Evolutionary conservation across 2,113 vertebrate species (phyloP), one percentile per base, ranked within the genome.

Genomic region (Jacana jacana): DNA sequence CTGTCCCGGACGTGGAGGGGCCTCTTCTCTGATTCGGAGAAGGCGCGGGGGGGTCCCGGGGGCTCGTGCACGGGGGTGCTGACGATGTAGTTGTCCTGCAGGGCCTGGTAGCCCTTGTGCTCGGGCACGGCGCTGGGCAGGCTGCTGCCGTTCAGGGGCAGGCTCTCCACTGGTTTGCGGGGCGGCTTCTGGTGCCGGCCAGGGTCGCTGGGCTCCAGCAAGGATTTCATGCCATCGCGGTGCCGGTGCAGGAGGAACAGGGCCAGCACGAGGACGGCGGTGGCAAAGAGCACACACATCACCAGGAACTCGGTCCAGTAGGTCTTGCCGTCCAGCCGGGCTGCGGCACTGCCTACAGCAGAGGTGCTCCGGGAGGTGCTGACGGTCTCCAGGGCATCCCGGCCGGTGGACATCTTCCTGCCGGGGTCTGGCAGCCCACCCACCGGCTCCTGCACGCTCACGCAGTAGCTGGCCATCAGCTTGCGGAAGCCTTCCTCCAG

Each of bases 281-380:
- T 87, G 1, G 91, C 98, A 1, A 99, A 98, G 30, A 99, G 98
- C 16, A 97, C 88, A 0, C 98, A 99, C 96, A 99, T 99, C 76
- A 99, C 98, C 52, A 99, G 97, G 93, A 99, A 98, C 97, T 99
- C 99, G 0, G 98, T 99, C 99, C 99, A 99, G 97, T 99, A 99
- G 44, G 98, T 99, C 96, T 98, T 99, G 69, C 98, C 98, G 1
- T 98, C 98, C 96, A 98, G 97, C 87, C 95, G 98, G 2, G 98
- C 97, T 0, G 96, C 97, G 6, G 94, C 91, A 1, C 78, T 92
- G 66, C 95, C 84, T 48, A 71, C 95, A 0, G 97, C 98, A 0
- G 98, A 97, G 0, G 98, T 97, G 28, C 98, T 98, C 24, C 96
- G 96, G 0, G 99, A 98, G 0, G 97, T 98, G 92, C 97, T 98